These are phyloP conservation scores for Drosophila takahashii DNA, from an alignment of 1,140 invertebrate species.

Conservation along the genomic window DNA sequence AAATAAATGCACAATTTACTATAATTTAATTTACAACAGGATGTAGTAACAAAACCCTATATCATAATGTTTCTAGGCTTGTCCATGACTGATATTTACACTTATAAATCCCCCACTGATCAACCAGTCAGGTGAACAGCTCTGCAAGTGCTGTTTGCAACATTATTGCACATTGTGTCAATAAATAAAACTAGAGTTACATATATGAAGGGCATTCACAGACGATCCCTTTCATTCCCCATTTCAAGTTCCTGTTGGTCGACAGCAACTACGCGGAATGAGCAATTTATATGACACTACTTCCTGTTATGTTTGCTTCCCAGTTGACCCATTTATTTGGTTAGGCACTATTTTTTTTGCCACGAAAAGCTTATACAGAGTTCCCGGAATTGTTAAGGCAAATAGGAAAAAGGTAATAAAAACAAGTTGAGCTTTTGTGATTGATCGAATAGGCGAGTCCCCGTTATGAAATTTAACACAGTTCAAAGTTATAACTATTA, in stretches of 20 bases:
- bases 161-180: constrained; percentile 7
- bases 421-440: not conserved
- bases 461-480: not conserved
- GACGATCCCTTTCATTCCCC: constrained; percentile 17
- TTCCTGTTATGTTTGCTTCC: constrained; percentile 51
- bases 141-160: constrained; percentile 23
- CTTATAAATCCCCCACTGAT: constrained; percentile 4
- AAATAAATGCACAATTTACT: too few species aligned
- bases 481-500: not conserved
- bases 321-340: constrained; percentile 18
- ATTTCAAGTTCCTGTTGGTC: constrained; percentile 8
- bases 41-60: not conserved
- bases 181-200: constrained; percentile 1
- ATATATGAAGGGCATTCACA: constrained; percentile 9
- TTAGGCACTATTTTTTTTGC: not conserved
- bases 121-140: constrained; percentile 14
- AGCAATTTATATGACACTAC: constrained; percentile 44
- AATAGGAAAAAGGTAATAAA: not conserved
- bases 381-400: constrained; percentile 39
- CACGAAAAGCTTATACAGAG: constrained; percentile 7
- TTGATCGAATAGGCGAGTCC: not conserved
- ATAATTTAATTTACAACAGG: not conserved
- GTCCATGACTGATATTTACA: constrained; percentile 8
- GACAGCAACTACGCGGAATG: constrained; percentile 6
- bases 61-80: constrained; percentile 3